Evolutionary conservation across 2,113 vertebrate species (phyloP), one percentile per base, ranked within the genome.

Genomic region (Bufo bufo): DNA sequence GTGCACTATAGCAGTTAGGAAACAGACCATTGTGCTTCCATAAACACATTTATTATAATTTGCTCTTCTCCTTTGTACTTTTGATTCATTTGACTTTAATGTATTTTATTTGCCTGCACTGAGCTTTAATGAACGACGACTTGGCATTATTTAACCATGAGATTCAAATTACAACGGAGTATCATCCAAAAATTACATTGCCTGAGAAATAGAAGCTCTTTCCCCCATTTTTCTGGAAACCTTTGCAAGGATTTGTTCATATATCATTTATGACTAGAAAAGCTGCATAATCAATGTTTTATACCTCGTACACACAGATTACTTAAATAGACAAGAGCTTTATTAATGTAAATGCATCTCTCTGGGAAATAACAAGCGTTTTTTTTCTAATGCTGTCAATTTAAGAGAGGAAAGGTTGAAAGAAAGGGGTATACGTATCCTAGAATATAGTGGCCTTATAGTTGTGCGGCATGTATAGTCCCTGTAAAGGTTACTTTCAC

Each of bases 211-310:
- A 69, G 49, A 71, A 66, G 58, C 85, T 86, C 13, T 20, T 52
- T 61, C 9, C 33, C 4, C 12, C 65, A 43, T 69, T 47, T 16
- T 65, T 23, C 45, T n/a, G 19, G 13, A 56, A 69, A 82, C 74
- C 69, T 82, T 61, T 63, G 14, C 79, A 75, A 45, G 54, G 78
- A 81, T 50, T 87, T 82, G 43, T 63, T 82, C 19, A 82, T 82
- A 50, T 59, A 75, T 71, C 69, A 87, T 82, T 75, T 75, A 87
- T 72, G 56, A 82, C 56, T 82, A 61, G 58, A 82, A 87, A 61
- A 75, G 69, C 52, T 58, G 71, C 12, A 82, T 74, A 82, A 63
- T 87, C 86, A 87, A 87, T 87, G 78, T 82, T 87, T 87, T 87
- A 87, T 87, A 82, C 54, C 20, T 63, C 72, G 61, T 72, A 74